Base-by-base conservation (phyloP, 2,797 vertebrate species). In the Scarus forsteni region DNA sequence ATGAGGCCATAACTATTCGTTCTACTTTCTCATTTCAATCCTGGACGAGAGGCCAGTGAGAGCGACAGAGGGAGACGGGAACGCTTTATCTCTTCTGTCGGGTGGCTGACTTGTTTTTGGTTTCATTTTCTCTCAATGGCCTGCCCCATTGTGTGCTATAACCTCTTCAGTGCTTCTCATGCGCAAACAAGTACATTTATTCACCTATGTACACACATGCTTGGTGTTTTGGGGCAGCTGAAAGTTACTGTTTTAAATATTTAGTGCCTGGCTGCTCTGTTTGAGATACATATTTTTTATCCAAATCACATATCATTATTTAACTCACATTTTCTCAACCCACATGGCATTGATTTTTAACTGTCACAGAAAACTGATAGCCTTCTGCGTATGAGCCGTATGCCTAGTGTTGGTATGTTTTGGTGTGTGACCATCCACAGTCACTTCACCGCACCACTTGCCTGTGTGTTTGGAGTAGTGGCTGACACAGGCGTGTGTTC, bases 291-390 rank as follows among this genome's bases (percentile, higher is more conserved):
- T 27, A 27, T 27, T 27, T 27, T 27, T 27, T 70, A 71, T 71
- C 75, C 77, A 44, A 73, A 39, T 70, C 66, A 77, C 51, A 84
- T 77, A 86, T 80, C 60, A 73, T 85, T 80, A 75, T 84, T 87
- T 80, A 72, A 85, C 70, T 85, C 0, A 2, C 69, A 45, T 83
- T 81, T 70, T 80, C 81, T 81, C 45, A 51, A 36, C 73, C 80
- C 91, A 91, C 90, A 90, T 87, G 89, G 87, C 81, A 54, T 7
- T 82, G 85, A 69, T 85, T 84, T 89, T 87, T 70, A 75, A 72
- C 79, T 78, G 75, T 74, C 73, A 56, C 65, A 83, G 79, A 85
- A 82, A 77, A 88, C 36, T 66, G 73, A 80, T 77, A 74, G 77
- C 52, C 74, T 77, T 81, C 76, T 70, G 53, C 66, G 74, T 79